These are phyloP conservation scores for Carpatolechia fugitivella DNA, from an alignment of 2,888 invertebrate species.

Conservation along the genomic window DNA sequence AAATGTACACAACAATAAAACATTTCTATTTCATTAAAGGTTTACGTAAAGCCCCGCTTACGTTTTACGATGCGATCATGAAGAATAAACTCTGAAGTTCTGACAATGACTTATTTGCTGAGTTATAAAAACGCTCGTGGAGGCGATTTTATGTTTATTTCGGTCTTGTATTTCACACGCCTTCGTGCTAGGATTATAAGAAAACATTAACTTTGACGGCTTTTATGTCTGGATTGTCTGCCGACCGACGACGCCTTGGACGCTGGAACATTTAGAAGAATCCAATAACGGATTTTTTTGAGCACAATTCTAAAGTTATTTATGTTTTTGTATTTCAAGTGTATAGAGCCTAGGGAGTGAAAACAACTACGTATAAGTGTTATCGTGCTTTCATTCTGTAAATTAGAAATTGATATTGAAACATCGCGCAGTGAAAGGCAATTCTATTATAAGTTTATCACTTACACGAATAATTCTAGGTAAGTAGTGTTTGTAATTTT, in stretches of 20 bases:
- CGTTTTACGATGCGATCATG: constrained; percentile 52
- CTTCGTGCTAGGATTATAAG: constrained; percentile 55
- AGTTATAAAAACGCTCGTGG: constrained; percentile 55
- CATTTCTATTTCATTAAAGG: constrained; percentile 46
- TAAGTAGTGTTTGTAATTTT: too few species aligned
- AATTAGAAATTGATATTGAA: too few species aligned
- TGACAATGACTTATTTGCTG: constrained; percentile 61
- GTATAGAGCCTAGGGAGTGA: too few species aligned
- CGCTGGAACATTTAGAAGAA: not conserved
- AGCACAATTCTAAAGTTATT: too few species aligned
- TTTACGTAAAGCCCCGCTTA: constrained; percentile 39
- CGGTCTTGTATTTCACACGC: constrained; percentile 61
- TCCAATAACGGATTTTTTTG: not conserved
- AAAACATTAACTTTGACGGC: constrained; percentile 52
- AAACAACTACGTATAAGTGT: too few species aligned
- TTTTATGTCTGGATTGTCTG: constrained; percentile 37
- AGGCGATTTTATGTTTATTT: constrained; percentile 58
- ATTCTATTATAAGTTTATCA: too few species aligned
- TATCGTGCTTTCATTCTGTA: too few species aligned
- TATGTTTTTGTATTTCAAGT: too few species aligned
- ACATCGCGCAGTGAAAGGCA: too few species aligned
- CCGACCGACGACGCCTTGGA: not conserved
- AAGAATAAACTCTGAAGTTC: constrained; percentile 46
- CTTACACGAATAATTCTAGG: too few species aligned
- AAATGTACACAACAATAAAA: constrained; percentile 28